Percentiles rank a stretch among this genome's conserved stretches.
Conservation (phyloP, 2,113 vertebrate genomes). For the Chinchilla lanigera region DNA sequence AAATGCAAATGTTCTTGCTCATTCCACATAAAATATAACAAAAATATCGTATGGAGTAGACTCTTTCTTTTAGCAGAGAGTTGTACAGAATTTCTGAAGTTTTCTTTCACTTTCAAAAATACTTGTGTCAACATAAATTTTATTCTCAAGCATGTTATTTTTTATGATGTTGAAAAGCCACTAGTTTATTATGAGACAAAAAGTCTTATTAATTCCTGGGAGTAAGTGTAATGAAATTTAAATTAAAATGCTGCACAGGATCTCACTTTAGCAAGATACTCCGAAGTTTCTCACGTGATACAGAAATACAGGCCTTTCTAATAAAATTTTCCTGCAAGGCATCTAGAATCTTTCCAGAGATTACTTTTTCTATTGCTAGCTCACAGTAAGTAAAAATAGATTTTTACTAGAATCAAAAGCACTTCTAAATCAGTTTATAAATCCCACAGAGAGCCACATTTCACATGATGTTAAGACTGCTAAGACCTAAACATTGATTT, state of each 20-base stretch:
- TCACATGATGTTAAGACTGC: slow-evolving; percentile 47
- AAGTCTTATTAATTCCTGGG: background rate
- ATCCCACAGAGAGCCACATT: slow-evolving; percentile 52
- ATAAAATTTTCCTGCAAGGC: slow-evolving; percentile 60
- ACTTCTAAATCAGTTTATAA: slow-evolving; percentile 56
- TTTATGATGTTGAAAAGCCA: background rate
- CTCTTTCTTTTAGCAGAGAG: background rate
- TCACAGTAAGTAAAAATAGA: slow-evolving; percentile 68
- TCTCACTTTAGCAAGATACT: slow-evolving; percentile 45
- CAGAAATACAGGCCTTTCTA: slow-evolving; percentile 35
- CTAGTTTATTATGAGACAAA: slow-evolving; percentile 14
- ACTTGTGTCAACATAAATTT: slow-evolving; percentile 18
- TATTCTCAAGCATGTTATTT: slow-evolving; percentile 34
- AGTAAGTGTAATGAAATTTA: slow-evolving; percentile 47
- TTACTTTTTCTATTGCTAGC: slow-evolving; percentile 53
- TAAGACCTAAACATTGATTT: slow-evolving; percentile 60
- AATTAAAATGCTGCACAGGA: slow-evolving; percentile 37
- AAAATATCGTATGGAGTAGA: background rate
- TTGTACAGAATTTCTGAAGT: background rate
- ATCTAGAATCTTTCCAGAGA: slow-evolving; percentile 48
- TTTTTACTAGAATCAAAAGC: slow-evolving; percentile 66
- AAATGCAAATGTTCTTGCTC: slow-evolving; percentile 21
- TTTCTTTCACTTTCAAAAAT: slow-evolving; percentile 54
- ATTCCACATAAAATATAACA: slow-evolving; percentile 3
- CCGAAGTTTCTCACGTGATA: slow-evolving; percentile 46